phyloP scores from a whole-genome alignment of 2,797 vertebrate species.

The Rhinoraja longicauda region DNA sequence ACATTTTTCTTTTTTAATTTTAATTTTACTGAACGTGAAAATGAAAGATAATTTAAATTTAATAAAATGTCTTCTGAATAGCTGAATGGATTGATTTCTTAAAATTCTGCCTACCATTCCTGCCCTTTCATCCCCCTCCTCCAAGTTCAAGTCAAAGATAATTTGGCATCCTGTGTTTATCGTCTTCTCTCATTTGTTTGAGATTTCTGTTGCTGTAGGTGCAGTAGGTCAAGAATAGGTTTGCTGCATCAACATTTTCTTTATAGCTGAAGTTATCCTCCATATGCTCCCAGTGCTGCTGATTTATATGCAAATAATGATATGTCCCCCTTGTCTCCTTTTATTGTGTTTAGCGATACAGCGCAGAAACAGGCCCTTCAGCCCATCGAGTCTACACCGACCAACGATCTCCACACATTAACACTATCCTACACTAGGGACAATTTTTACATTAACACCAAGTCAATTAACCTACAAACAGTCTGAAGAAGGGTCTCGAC shows the following conservation, averaged over 20 bases:
- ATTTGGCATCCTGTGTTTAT: neutral
- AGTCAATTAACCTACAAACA: too few species aligned
- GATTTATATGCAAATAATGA: neutral
- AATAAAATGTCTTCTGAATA: neutral
- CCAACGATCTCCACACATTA: too few species aligned
- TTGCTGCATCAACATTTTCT: neutral
- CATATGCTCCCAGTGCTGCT: neutral
- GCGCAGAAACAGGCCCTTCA: too few species aligned
- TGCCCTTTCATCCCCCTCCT: too few species aligned
- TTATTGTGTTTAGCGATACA: too few species aligned
- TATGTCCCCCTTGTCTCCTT: neutral
- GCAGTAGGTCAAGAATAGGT: neutral
- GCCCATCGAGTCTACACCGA: too few species aligned
- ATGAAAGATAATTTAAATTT: neutral
- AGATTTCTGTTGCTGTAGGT: neutral
- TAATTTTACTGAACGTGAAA: neutral
- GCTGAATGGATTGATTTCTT: neutral
- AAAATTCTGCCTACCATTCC: neutral
- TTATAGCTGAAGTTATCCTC: neutral
- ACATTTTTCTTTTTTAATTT: neutral
- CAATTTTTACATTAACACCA: too few species aligned
- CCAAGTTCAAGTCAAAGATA: neutral
- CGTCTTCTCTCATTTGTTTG: neutral
- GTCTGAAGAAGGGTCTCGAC: too few species aligned
- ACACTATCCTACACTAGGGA: too few species aligned